phyloP scores from a whole-genome alignment of 2,888 invertebrate species.

The Oasisia sp. region DNA sequence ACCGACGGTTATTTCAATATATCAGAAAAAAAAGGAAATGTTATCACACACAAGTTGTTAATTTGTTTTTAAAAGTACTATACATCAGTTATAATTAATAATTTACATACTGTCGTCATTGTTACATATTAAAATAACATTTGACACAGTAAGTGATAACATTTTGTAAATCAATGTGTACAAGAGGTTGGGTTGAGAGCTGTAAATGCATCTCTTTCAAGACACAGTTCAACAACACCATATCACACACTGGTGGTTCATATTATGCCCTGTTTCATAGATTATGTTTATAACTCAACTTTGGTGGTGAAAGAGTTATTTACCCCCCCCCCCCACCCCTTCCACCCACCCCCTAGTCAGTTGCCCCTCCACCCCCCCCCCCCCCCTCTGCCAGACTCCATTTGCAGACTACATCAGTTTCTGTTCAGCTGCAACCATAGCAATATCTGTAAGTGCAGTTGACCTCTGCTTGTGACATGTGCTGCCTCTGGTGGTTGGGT shows the following conservation, averaged over 20 bases:
- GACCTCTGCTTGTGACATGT: not conserved
- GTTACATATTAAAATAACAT: too few species aligned
- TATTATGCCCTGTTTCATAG: not conserved
- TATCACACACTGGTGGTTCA: not conserved
- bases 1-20: too few species aligned
- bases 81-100: too few species aligned
- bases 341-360: not conserved
- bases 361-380: not conserved
- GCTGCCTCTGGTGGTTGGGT: conserved; percentile 1
- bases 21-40: too few species aligned
- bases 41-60: too few species aligned
- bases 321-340: not conserved
- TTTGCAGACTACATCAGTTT: not conserved
- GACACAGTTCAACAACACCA: not conserved
- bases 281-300: not conserved
- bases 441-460: not conserved
- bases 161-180: too few species aligned
- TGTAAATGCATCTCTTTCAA: not conserved
- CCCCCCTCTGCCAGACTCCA: not conserved
- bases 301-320: not conserved
- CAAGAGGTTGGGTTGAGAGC: not conserved
- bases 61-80: too few species aligned
- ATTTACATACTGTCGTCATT: too few species aligned
- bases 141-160: too few species aligned
- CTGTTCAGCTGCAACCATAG: not conserved